Percentiles rank a stretch among this genome's conserved stretches.
Evolutionary conservation across 1,140 invertebrate genomes (phyloP).

Genomic region (Conus ventricosus): DNA sequence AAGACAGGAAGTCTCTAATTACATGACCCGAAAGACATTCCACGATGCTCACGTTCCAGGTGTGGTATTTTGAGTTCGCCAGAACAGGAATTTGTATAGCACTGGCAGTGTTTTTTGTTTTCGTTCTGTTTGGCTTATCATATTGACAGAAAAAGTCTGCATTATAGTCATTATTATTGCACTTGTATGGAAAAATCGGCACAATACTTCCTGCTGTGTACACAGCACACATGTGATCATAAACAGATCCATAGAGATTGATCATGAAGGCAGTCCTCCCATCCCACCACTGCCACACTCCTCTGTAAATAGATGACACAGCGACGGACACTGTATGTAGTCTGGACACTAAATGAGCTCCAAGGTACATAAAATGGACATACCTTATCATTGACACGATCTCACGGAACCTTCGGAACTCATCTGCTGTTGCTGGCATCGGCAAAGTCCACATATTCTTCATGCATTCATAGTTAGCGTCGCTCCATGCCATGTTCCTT

Average conservation of each 20-base stretch:
- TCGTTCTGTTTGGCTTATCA: background rate
- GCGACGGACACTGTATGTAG: background rate
- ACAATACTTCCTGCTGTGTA: background rate
- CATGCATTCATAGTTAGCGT: background rate
- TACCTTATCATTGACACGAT: background rate
- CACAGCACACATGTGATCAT: background rate
- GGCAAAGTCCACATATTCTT: background rate
- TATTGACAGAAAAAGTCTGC: background rate
- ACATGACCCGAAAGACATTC: background rate
- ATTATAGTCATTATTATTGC: background rate
- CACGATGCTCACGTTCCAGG: slow-evolving; percentile 4
- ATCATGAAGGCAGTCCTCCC: background rate
- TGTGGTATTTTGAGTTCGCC: too few relatives aligned
- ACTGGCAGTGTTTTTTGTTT: too few relatives aligned
- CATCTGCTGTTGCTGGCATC: background rate
- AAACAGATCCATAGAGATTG: background rate
- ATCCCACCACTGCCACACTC: slow-evolving; percentile 10
- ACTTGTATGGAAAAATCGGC: background rate
- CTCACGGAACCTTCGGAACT: background rate
- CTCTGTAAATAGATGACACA: background rate
- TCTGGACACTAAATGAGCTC: background rate
- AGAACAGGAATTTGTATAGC: background rate
- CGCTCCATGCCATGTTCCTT: background rate
- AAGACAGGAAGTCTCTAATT: slow-evolving; percentile 9
- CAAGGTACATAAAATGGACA: background rate